Conservation (phyloP, 2,888 invertebrate species). For the Lasioglossum morio region DNA sequence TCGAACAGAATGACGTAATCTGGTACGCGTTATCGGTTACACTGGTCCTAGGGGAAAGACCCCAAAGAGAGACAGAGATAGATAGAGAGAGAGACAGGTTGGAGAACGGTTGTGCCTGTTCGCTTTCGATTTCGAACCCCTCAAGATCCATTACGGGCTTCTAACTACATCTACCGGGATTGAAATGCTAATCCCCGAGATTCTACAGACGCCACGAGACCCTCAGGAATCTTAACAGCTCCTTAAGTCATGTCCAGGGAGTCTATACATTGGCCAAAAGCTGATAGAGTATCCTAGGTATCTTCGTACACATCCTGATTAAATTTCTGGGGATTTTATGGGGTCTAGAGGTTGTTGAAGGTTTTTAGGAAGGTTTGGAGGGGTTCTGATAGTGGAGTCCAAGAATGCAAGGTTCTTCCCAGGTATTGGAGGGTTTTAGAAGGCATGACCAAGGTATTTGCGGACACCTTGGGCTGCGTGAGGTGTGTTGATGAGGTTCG, state of each 20-base stretch:
- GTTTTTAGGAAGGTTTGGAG: background rate
- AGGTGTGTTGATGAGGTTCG: too few species aligned
- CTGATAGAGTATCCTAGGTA: background rate
- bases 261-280: background rate
- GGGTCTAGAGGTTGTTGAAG: background rate
- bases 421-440: background rate
- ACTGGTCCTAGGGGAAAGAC: background rate
- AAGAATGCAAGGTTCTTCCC: background rate
- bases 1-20: conserved; percentile 33
- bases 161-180: conserved; percentile 9
- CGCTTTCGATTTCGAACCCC: conserved; percentile 12
- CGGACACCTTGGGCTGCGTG: too few species aligned
- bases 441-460: background rate
- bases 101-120: background rate
- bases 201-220: background rate
- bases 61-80: background rate
- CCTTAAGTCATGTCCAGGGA: conserved; percentile 6
- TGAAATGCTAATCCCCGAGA: conserved; percentile 2
- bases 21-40: conserved; percentile 21
- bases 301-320: background rate
- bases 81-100: background rate
- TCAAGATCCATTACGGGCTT: conserved; percentile 10
- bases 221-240: conserved; percentile 6
- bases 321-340: background rate
- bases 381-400: background rate